A percentile compares a stretch with the other conserved stretches of the same genome.
phyloP scores from a whole-genome alignment of 2,888 invertebrate genomes.

The Troilus luridus region DNA sequence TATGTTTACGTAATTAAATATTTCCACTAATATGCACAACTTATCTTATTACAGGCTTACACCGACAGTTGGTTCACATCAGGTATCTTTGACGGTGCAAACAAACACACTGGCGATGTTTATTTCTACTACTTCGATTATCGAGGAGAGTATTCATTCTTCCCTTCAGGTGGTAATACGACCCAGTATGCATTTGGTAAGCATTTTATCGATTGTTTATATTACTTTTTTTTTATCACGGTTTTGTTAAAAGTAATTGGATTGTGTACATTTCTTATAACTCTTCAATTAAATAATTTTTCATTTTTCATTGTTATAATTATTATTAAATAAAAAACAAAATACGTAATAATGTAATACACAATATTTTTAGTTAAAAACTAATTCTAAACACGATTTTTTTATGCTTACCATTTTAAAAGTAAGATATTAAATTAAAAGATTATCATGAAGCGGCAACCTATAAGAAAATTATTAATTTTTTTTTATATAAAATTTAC shows the following conservation, averaged over 20 bases:
- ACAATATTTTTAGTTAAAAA: too few species aligned
- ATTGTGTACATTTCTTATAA: too few species aligned
- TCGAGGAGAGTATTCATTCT: constrained; percentile 49
- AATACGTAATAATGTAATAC: too few species aligned
- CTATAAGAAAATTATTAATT: background rate
- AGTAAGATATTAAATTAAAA: too few species aligned
- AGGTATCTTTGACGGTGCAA: constrained; percentile 48
- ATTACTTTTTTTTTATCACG: background rate
- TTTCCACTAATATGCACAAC: background rate
- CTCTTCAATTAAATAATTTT: too few species aligned
- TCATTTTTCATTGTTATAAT: too few species aligned
- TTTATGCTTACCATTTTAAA: too few species aligned
- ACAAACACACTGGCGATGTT: constrained; percentile 53
- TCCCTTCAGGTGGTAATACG: background rate
- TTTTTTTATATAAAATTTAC: background rate
- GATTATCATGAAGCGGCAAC: too few species aligned
- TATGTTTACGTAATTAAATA: background rate
- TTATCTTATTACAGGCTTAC: constrained; percentile 29
- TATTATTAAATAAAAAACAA: too few species aligned
- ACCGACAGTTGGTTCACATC: constrained; percentile 51
- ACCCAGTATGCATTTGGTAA: constrained; percentile 23
- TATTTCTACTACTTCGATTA: constrained; percentile 58
- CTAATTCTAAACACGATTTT: too few species aligned
- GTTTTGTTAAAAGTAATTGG: too few species aligned
- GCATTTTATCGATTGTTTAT: background rate